These are phyloP conservation scores for Melikaiella ostensackeni DNA, from an alignment of 2,888 invertebrate species.

Conservation along the genomic window DNA sequence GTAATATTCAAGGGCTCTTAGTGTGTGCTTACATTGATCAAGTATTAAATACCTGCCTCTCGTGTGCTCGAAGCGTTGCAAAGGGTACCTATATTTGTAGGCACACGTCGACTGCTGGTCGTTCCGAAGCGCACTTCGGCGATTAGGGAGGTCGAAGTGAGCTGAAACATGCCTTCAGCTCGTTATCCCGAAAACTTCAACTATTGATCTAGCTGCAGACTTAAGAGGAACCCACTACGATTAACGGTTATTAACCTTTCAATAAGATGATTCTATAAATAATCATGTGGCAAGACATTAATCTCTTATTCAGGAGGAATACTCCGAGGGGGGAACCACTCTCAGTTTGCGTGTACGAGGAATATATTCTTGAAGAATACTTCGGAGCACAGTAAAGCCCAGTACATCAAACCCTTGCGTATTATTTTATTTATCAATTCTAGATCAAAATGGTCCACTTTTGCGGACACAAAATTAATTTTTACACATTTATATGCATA, in stretches of 20 bases:
- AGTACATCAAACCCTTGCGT: no score
- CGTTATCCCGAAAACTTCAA: conserved; percentile 12
- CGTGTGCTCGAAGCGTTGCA: conserved; percentile 10
- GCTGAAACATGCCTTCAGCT: conserved; percentile 24
- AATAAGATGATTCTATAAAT: neutral
- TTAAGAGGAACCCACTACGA: neutral
- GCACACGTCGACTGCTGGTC: conserved; percentile 6
- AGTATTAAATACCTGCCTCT: conserved; percentile 35
- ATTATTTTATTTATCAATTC: no score
- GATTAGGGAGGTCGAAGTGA: neutral
- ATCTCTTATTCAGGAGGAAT: neutral
- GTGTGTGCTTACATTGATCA: conserved; percentile 26
- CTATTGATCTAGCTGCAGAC: conserved; percentile 15
- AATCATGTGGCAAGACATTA: neutral
- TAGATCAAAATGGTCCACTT: no score
- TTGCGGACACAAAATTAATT: no score
- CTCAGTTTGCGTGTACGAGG: no score
- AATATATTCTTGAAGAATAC: no score
- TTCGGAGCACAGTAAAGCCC: no score
- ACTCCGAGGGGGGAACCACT: no score
- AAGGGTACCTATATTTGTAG: conserved; percentile 6
- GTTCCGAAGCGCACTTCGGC: conserved; percentile 1
- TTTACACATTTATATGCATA: no score
- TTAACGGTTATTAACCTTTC: neutral
- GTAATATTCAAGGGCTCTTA: conserved; percentile 32